Base-by-base conservation (phyloP, 1,140 invertebrate species). In the Oscheius sp. region DNA sequence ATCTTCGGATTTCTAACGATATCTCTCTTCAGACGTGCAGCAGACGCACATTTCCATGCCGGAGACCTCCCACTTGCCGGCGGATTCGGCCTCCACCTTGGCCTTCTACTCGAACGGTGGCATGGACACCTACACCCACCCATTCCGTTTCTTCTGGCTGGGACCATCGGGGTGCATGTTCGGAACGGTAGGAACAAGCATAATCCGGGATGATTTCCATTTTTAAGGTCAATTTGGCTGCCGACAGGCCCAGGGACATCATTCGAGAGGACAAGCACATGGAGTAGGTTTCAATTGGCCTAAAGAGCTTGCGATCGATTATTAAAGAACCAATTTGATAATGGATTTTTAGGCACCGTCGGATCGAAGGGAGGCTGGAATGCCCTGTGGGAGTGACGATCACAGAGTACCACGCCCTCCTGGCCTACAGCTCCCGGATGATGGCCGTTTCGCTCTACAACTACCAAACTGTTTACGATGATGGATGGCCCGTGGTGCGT, bases 401-500 rank as follows among this genome's bases (percentile, higher is more conserved):
- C 3, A 72, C 76, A 20, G 74, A 77, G 15, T 72, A 64, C 34
- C 76, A 77, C 61, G 45, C 73, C 2, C 75, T 77, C 31, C 74
- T 77, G 4, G 58, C 65, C 26, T 77, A 72, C 58, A 55, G 35
- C 20, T 36, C 49, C 42, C 67, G 76, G 0, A 26, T 77, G 20
- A 45, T 71, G 2, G 76, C 76, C 1, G 59, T 77, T 1, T 77
- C 76, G 7, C 52, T 73, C 29, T 64, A 68, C 23, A 78, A 52
- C 10, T 45, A 76, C 3, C 38, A 59, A 15, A 49, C 77, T 29
- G 63, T 77, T n/a, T 75, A 78, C 36, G 76, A 77, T 23, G 76
- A 77, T 29, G 18, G 15, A 15, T 55, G 49, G 49, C 49, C 49
- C 7, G 49, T 55, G 49, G 49, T 55, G 23, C 15, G 49, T 42